Conservation (phyloP, 2,797 vertebrate species). For the Sandelia bainsii region DNA sequence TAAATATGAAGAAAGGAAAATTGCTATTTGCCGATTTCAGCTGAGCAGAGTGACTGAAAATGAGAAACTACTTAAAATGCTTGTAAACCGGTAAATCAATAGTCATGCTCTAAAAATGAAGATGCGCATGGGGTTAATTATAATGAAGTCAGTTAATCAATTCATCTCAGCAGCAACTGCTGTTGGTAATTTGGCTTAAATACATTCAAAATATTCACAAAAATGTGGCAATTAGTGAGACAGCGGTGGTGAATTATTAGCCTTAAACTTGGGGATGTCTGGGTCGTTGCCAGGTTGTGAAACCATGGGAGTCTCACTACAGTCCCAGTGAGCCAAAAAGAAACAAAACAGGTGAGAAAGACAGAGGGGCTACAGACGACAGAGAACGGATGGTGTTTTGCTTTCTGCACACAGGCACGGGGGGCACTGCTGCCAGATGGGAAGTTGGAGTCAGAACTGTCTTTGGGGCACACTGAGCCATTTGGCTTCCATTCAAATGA, state of each 20-base stretch:
- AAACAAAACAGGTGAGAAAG: constrained; percentile 40
- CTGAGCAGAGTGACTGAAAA: constrained; percentile 14
- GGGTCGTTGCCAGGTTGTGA: constrained; percentile 48
- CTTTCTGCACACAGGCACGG: constrained; percentile 45
- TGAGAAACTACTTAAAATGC: constrained; percentile 31
- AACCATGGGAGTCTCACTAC: constrained; percentile 16
- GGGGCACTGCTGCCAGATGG: constrained; percentile 69
- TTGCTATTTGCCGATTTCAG: constrained; percentile 26
- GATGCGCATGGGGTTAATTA: constrained; percentile 71
- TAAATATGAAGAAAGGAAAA: background rate
- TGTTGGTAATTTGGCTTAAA: constrained; percentile 66
- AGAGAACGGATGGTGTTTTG: constrained; percentile 28
- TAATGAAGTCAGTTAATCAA: constrained; percentile 66
- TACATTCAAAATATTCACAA: constrained; percentile 45
- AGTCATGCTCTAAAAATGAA: constrained; percentile 59
- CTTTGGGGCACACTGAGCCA: constrained; percentile 60
- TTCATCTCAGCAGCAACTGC: constrained; percentile 53
- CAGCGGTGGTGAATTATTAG: constrained; percentile 37
- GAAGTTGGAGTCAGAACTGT: constrained; percentile 59
- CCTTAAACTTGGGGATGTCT: constrained; percentile 49
- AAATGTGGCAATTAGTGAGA: constrained; percentile 60
- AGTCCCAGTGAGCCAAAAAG: constrained; percentile 25
- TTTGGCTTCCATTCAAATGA: constrained; percentile 72
- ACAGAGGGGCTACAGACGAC: constrained; percentile 6
- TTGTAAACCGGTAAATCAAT: constrained; percentile 52